Evolutionary conservation across 1,140 invertebrate species (phyloP), one percentile per base, ranked within the genome.

Genomic region (Aphelinus certus): DNA sequence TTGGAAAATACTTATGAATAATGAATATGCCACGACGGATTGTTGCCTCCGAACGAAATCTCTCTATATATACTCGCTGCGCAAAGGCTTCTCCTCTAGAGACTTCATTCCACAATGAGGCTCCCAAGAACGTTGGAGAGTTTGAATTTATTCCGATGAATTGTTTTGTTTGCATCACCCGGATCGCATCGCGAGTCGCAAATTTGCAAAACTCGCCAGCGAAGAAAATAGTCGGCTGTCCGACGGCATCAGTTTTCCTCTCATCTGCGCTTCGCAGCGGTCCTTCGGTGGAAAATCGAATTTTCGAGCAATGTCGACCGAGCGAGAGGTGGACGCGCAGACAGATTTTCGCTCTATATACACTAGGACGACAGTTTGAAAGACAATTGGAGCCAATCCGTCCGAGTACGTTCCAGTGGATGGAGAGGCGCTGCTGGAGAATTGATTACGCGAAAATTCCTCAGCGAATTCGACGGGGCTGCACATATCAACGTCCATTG

Each of bases 381-480:
- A 26, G 26, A 26, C 26, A 26, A 26, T 26, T 26, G 26, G 26
- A 26, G 26, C 26, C 26, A 26, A 26, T 26, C 26, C 26, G 26
- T 26, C 26, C 26, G 26, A 26, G 26, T 26, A 26, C 26, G 26
- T 26, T 26, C 26, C 26, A 26, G 26, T 26, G 26, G 26, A 26
- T 26, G 26, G 26, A 26, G 26, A 26, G 26, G 26, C 26, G 26
- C 26, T 26, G 26, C 26, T 26, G 26, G 9, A 3, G 48, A 63
- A 71, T 71, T 63, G 58, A 47, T 45, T 63, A n/a, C 43, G 58
- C 69, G 45, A 63, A 62, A 71, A 71, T 71, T 63, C 49, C 7
- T 48, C 55, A 0, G 26, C 26, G 26, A 26, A 26, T 26, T 26
- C 26, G 26, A 26, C 26, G 26, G 26, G 26, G 26, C 26, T 26